A percentile compares a stretch with the other conserved stretches of the same genome.
Conservation (phyloP, 2,113 vertebrate genomes). For the Synchiropus splendidus region DNA sequence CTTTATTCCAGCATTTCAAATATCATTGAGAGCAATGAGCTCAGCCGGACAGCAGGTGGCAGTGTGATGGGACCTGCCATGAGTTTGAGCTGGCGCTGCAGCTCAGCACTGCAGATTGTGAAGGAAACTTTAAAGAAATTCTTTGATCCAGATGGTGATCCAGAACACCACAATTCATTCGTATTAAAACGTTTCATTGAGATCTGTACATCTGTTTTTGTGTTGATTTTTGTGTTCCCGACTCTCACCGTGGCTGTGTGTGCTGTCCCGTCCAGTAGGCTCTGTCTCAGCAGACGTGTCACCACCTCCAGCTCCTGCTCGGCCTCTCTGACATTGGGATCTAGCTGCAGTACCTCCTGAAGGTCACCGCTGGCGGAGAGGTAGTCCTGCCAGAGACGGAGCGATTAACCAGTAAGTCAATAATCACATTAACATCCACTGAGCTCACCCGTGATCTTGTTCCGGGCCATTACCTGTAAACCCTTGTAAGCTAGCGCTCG, state of each 20-base stretch:
- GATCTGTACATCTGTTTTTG: no score
- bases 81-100: no score
- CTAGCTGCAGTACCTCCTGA: slow-evolving; percentile 76
- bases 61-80: no score
- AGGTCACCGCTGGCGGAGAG: slow-evolving; percentile 79
- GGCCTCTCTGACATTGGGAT: slow-evolving; percentile 75
- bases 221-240: not conserved
- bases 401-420: not conserved
- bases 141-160: no score
- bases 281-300: slow-evolving; percentile 62
- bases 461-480: slow-evolving; percentile 69
- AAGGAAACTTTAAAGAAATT: no score
- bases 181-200: not conserved
- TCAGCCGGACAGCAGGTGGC: no score
- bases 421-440: not conserved
- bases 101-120: no score
- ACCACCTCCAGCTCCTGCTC: slow-evolving; percentile 77
- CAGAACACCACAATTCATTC: no score
- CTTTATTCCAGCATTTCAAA: no score
- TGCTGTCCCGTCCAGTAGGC: slow-evolving; percentile 30
- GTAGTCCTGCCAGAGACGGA: slow-evolving; percentile 70
- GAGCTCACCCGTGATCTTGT: no score
- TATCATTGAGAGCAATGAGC: no score
- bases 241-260: slow-evolving; percentile 62
- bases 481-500: slow-evolving; percentile 87